Percentiles rank a stretch among this genome's conserved stretches.
These are phyloP conservation scores for Pygmarrhopalites habei DNA, from an alignment of 1,140 invertebrate species.

Conservation along the genomic window DNA sequence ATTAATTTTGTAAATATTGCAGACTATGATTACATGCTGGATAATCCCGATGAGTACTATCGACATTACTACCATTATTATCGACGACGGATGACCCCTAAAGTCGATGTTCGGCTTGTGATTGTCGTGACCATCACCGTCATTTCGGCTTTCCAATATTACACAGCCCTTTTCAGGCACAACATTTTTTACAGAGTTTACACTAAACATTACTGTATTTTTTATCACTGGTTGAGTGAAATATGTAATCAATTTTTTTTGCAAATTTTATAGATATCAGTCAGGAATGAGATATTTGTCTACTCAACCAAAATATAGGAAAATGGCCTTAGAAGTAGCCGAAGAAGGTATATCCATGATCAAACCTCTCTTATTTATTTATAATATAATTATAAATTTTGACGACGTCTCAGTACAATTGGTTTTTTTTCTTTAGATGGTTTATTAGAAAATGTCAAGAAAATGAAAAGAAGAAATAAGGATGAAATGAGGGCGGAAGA, in stretches of 20 bases:
- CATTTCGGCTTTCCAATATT: constrained; percentile 77
- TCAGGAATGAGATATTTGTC: constrained; percentile 79
- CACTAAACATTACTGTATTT: neutral
- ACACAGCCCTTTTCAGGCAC: constrained; percentile 61
- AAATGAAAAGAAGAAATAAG: constrained; percentile 49
- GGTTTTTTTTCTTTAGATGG: no score
- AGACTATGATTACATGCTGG: constrained; percentile 94
- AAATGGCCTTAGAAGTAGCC: constrained; percentile 71
- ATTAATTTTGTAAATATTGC: no score
- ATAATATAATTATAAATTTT: no score
- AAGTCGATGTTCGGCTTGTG: constrained; percentile 82
- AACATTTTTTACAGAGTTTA: neutral
- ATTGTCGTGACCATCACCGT: constrained; percentile 72
- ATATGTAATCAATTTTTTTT: neutral
- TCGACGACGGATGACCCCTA: constrained; percentile 69
- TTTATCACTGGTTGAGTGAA: neutral
- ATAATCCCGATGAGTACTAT: constrained; percentile 84
- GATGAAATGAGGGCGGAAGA: constrained; percentile 69
- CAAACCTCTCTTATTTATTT: no score
- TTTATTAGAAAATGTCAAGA: constrained; percentile 51
- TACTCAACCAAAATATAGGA: constrained; percentile 78
- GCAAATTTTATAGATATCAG: constrained; percentile 55
- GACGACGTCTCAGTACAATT: no score
- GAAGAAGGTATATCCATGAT: no score
- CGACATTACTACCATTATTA: constrained; percentile 88